These are phyloP conservation scores for Chlamydotis undulata DNA, from an alignment of 2,113 vertebrate genomes.

Conservation along the genomic window DNA sequence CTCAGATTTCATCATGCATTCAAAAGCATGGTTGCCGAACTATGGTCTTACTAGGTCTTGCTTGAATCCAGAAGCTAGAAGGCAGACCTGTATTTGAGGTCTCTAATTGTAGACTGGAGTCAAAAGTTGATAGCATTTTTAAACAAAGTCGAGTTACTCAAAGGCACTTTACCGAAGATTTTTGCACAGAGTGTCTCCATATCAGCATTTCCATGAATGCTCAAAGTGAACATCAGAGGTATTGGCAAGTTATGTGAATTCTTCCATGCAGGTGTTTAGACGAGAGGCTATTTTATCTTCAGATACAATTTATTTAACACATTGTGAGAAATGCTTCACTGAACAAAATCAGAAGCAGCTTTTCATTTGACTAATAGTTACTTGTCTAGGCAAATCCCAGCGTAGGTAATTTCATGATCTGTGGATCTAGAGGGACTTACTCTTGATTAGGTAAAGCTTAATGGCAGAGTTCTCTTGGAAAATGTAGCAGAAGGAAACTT, in stretches of 20 bases:
- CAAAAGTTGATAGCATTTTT: background rate
- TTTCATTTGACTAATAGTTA: conserved; percentile 35
- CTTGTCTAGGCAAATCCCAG: conserved; percentile 43
- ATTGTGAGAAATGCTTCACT: background rate
- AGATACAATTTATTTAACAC: background rate
- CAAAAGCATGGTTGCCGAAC: background rate
- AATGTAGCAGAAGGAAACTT: background rate
- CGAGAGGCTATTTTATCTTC: background rate
- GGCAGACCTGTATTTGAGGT: background rate
- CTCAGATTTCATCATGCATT: background rate
- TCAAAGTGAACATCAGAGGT: background rate
- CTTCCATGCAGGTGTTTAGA: background rate
- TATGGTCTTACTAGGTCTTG: background rate
- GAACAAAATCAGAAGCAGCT: conserved; percentile 23
- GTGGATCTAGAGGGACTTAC: conserved; percentile 15
- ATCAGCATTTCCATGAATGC: background rate
- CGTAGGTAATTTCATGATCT: conserved; percentile 34
- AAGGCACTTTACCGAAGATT: background rate
- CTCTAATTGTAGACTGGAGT: background rate
- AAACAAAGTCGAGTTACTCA: background rate
- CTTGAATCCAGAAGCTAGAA: background rate
- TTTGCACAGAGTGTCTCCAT: background rate
- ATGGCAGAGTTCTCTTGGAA: background rate
- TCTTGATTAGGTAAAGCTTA: conserved; percentile 45
- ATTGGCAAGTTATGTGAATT: background rate